Base-by-base conservation (phyloP, 2,113 vertebrate species). In the Caranx ignobilis region DNA sequence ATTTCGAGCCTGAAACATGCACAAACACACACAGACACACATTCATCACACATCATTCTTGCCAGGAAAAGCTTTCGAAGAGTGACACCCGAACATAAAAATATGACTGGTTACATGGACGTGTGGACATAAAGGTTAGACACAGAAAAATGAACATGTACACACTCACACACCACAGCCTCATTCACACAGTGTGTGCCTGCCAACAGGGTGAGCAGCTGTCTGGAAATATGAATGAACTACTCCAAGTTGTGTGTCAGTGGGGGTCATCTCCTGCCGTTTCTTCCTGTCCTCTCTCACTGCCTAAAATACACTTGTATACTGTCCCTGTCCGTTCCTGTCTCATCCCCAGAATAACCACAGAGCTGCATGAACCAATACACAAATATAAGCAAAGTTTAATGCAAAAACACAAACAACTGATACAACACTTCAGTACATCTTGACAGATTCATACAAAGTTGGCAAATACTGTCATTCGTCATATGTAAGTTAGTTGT, bases 401-500 rank as follows among this genome's bases (percentile, higher is more conserved):
- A 94, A 95, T 95, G 93, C 90, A 93, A 93, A 93, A 91, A 90
- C 83, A 91, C 89, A 92, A 88, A 93, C 89, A 90, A 92, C 75
- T 87, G 85, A 91, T 94, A 94, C 93, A 90, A 92, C 94, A 94
- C 73, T 87, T 91, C 90, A 91, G 71, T 92, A 93, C 82, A 83
- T 86, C 75, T 89, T 84, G 77, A 93, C 88, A 90, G 92, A 82
- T 82, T 90, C 89, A 94, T 94, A 95, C 92, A 94, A 81, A 87
- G 84, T 84, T 91, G 91, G 89, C 93, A 94, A 92, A 91, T 94
- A 94, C 81, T 93, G 91, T 90, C 92, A 85, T 90, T 93, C 67
- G 69, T 91, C 92, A 91, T 94, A 94, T 88, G 94, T 93, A 94
- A 94, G 95, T 95, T 95, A 95, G 94, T 95, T 91, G 91, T 95